Conservation (phyloP, 2,888 invertebrate species). For the Caenorhabditis plicata region DNA sequence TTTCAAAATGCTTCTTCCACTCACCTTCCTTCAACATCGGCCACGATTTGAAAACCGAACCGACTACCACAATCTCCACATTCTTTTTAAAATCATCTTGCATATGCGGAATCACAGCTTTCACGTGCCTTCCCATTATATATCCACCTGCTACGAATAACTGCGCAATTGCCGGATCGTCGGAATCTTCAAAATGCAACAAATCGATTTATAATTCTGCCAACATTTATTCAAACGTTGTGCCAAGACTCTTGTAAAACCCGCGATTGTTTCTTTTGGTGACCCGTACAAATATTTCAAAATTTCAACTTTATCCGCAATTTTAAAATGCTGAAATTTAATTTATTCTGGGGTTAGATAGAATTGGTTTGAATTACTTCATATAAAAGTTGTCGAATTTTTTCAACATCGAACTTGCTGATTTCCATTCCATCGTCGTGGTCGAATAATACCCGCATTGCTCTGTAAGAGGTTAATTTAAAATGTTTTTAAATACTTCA, state of each 20-base stretch:
- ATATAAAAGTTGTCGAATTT: conserved; percentile 76
- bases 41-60: conserved; percentile 56
- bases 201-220: background rate
- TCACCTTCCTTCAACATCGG: conserved; percentile 28
- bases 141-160: conserved; percentile 77
- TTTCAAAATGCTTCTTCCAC: too few species aligned
- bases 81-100: conserved; percentile 47
- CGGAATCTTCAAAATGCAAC: conserved; percentile 71
- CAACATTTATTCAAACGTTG: conserved; percentile 24
- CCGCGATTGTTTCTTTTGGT: conserved; percentile 53
- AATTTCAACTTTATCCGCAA: conserved; percentile 40
- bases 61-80: conserved; percentile 46
- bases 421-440: conserved; percentile 78
- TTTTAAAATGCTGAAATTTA: conserved; percentile 47
- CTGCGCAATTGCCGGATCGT: conserved; percentile 76
- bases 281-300: conserved; percentile 52
- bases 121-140: conserved; percentile 74
- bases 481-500: too few species aligned
- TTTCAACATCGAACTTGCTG: conserved; percentile 74
- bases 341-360: too few species aligned
- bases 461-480: conserved; percentile 64
- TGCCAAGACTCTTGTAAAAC: conserved; percentile 45
- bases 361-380: conserved; percentile 69
- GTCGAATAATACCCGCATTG: conserved; percentile 85
- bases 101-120: conserved; percentile 74